These are phyloP conservation scores for Ispidina picta DNA, from an alignment of 2,797 vertebrate genomes.

Conservation along the genomic window DNA sequence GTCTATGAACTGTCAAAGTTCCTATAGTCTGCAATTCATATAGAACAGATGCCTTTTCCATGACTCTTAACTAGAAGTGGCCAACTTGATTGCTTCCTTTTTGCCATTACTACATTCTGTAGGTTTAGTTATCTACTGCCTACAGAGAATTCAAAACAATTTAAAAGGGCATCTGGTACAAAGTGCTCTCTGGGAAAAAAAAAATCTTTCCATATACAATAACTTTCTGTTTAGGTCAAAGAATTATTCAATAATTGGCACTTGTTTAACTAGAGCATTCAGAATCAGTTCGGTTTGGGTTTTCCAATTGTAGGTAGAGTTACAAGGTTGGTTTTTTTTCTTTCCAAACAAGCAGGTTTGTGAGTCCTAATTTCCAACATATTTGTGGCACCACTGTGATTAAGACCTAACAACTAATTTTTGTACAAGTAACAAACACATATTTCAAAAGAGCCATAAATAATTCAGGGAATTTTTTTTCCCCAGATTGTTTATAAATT, in stretches of 20 bases:
- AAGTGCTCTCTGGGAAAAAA: conserved; percentile 75
- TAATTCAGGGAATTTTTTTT: conserved; percentile 78
- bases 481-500: conserved; percentile 84
- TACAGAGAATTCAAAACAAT: conserved; percentile 91
- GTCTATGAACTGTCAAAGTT: conserved; percentile 90
- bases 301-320: conserved; percentile 79
- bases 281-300: conserved; percentile 77
- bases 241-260: conserved; percentile 93
- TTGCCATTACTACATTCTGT: conserved; percentile 80
- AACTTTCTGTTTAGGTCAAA: conserved; percentile 85
- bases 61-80: conserved; percentile 79
- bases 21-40: conserved; percentile 85
- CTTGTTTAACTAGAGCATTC: conserved; percentile 91
- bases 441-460: conserved; percentile 82
- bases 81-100: conserved; percentile 92
- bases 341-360: conserved; percentile 74
- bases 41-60: conserved; percentile 89
- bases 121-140: conserved; percentile 88
- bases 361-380: conserved; percentile 77
- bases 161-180: conserved; percentile 94
- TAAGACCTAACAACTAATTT: conserved; percentile 81
- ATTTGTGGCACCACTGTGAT: conserved; percentile 78
- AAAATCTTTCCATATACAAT: conserved; percentile 82
- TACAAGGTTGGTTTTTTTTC: conserved; percentile 61
- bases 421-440: conserved; percentile 80